Conservation (phyloP, 2,888 invertebrate genomes). For the Agrochola circellaris region DNA sequence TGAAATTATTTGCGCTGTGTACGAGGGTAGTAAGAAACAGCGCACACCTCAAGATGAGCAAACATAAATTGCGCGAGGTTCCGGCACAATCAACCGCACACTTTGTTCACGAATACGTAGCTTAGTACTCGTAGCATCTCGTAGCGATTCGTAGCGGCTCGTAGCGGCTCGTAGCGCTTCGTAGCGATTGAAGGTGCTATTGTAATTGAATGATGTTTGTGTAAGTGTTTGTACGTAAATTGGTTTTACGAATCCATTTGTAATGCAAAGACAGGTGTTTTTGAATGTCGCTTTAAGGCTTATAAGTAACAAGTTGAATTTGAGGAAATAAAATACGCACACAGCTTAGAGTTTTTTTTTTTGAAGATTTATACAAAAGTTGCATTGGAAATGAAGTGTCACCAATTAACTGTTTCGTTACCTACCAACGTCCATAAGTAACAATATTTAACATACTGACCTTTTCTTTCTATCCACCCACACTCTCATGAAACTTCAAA, state of each 20-base stretch:
- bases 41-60: constrained; percentile 83
- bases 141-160: constrained; percentile 36
- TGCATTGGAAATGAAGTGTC: background rate
- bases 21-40: constrained; percentile 58
- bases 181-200: constrained; percentile 48
- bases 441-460: background rate
- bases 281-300: background rate
- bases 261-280: constrained; percentile 22
- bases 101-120: constrained; percentile 69
- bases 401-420: background rate
- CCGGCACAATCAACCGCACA: constrained; percentile 83
- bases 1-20: constrained; percentile 31
- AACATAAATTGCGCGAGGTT: constrained; percentile 89
- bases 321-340: background rate
- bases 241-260: constrained; percentile 41
- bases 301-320: background rate
- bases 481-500: background rate
- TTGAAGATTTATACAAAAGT: background rate
- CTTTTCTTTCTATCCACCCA: background rate
- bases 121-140: constrained; percentile 19
- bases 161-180: constrained; percentile 39
- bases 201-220: constrained; percentile 54
- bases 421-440: background rate
- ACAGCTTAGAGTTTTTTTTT: background rate
- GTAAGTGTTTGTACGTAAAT: constrained; percentile 36